Evolutionary conservation across 1,140 invertebrate genomes (phyloP).

Genomic region (Lepidotrigona ventralis): DNA sequence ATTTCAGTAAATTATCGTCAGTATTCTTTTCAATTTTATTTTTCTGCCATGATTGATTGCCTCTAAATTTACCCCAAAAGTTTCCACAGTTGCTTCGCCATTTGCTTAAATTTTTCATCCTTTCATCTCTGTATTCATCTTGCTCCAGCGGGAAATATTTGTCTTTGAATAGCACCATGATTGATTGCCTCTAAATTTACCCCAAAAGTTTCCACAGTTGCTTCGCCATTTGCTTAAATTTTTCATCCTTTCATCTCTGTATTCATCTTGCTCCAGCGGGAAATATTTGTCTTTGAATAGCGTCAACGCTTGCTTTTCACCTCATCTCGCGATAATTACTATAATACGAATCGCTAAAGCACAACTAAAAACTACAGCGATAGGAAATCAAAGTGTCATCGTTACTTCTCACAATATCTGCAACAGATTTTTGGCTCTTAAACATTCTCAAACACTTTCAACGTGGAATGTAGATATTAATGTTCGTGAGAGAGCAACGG

Average conservation of each 20-base stretch:
- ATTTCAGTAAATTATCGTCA: conserved; percentile 97
- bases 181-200: conserved; percentile 97
- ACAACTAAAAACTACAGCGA: background rate
- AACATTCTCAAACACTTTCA: too few species aligned
- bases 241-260: conserved; percentile 92
- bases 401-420: background rate
- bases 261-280: conserved; percentile 91
- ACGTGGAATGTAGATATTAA: too few species aligned
- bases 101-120: conserved; percentile 89
- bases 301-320: conserved; percentile 93
- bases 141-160: conserved; percentile 87
- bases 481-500: too few species aligned
- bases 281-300: conserved; percentile 94
- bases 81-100: conserved; percentile 95
- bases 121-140: conserved; percentile 97
- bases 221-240: conserved; percentile 93
- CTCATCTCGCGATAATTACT: conserved; percentile 80
- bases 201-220: conserved; percentile 95
- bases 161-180: conserved; percentile 96
- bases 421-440: background rate
- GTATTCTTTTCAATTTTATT: conserved; percentile 96
- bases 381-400: background rate
- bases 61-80: conserved; percentile 95
- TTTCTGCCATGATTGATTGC: conserved; percentile 98
- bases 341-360: background rate